Conservation (phyloP, 2,888 invertebrate genomes). For the Enchytraeus crypticus region DNA sequence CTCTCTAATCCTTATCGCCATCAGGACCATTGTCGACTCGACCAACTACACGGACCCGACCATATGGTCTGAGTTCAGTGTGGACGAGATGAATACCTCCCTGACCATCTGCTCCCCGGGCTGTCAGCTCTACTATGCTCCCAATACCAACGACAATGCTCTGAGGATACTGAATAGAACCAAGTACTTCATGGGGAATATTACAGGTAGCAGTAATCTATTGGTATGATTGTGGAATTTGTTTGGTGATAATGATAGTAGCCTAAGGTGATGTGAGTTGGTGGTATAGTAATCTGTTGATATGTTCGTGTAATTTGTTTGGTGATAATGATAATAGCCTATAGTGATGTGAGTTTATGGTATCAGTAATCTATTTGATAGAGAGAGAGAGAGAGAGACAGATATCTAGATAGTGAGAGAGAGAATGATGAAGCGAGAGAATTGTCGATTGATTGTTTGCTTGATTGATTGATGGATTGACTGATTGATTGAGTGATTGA, state of each 20-base stretch:
- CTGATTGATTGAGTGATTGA: too few species aligned
- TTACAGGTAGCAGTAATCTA: background rate
- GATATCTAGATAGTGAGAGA: too few species aligned
- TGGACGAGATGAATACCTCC: background rate
- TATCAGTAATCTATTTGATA: too few species aligned
- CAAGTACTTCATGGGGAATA: background rate
- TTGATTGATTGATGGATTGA: too few species aligned
- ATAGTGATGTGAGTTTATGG: too few species aligned
- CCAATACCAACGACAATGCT: slow-evolving; percentile 2
- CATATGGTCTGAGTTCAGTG: slow-evolving; percentile 15
- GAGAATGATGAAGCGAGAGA: too few species aligned
- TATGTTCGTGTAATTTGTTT: background rate
- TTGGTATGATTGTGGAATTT: background rate
- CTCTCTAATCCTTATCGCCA: slow-evolving; percentile 58
- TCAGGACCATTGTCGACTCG: slow-evolving; percentile 58
- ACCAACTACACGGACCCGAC: slow-evolving; percentile 5
- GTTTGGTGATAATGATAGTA: background rate
- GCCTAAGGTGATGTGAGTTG: too few species aligned
- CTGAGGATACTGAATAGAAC: background rate
- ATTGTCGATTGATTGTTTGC: too few species aligned
- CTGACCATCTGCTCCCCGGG: background rate
- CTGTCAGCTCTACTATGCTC: slow-evolving; percentile 15
- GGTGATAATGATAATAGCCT: background rate
- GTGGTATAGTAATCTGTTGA: background rate
- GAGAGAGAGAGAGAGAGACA: too few species aligned